phyloP scores from a whole-genome alignment of 1,140 invertebrate genomes.

The Forficula auricularia region DNA sequence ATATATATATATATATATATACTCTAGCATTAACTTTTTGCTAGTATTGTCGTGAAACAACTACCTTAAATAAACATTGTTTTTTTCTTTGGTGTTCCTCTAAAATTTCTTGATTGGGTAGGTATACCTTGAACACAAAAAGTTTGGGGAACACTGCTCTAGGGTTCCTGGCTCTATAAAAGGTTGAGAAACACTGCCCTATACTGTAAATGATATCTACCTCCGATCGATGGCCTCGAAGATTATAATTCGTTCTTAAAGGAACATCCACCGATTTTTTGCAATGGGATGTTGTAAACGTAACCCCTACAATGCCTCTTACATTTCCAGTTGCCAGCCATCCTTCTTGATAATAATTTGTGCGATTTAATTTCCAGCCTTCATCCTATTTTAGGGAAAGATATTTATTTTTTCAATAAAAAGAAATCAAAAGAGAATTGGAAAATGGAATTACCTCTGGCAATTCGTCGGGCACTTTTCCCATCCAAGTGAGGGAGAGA shows the following conservation, averaged over 20 bases:
- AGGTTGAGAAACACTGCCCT: no score
- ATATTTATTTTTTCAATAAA: background rate
- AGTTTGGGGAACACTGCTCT: no score
- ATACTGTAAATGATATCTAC: no score
- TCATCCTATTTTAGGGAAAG: constrained; percentile 46
- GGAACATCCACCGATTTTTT: constrained; percentile 64
- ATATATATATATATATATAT: no score
- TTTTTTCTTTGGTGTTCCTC: no score
- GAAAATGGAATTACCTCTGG: constrained; percentile 52
- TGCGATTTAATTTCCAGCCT: constrained; percentile 82
- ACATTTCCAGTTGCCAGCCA: constrained; percentile 93
- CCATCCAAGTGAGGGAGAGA: constrained; percentile 92
- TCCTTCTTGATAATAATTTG: constrained; percentile 95
- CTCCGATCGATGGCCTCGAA: constrained; percentile 88
- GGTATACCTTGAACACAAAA: no score
- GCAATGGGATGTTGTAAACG: constrained; percentile 85
- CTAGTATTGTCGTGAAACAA: no score
- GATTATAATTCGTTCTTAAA: constrained; percentile 89
- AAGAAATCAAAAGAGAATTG: background rate
- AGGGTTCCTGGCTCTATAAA: no score
- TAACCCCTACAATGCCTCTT: constrained; percentile 85
- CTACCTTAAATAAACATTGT: no score
- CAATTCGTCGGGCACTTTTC: constrained; percentile 85
- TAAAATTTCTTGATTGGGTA: no score
- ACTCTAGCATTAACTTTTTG: no score